phyloP scores from a whole-genome alignment of 2,888 invertebrate genomes.

The Andrena hattorfiana region DNA sequence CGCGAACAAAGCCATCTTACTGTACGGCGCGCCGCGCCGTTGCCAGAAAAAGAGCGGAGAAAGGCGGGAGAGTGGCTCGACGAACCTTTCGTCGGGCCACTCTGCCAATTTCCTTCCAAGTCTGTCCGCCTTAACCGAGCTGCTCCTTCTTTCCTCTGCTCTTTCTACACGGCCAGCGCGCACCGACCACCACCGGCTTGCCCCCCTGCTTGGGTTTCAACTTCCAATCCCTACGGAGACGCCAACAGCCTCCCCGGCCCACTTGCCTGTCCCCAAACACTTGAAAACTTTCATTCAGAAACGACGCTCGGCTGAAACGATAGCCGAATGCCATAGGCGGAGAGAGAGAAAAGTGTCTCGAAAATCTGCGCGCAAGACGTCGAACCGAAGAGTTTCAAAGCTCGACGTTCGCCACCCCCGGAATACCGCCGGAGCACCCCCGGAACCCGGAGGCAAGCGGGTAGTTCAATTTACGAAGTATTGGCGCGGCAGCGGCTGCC shows the following conservation, averaged over 20 bases:
- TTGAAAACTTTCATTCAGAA: slow-evolving; percentile 64
- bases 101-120: slow-evolving; percentile 59
- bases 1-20: slow-evolving; percentile 22
- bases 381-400: slow-evolving; percentile 33
- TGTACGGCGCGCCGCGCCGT: background rate
- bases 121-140: slow-evolving; percentile 8
- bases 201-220: slow-evolving; percentile 52
- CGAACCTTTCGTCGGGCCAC: slow-evolving; percentile 32
- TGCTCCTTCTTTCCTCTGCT: background rate
- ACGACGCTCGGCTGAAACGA: slow-evolving; percentile 33
- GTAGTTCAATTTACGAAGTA: slow-evolving; percentile 57
- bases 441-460: slow-evolving; percentile 15
- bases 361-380: slow-evolving; percentile 56
- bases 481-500: slow-evolving; percentile 28
- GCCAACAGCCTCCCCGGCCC: slow-evolving; percentile 44
- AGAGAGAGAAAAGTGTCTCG: slow-evolving; percentile 20
- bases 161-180: slow-evolving; percentile 16
- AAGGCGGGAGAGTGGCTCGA: slow-evolving; percentile 5
- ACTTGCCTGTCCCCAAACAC: slow-evolving; percentile 64
- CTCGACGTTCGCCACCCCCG: slow-evolving; percentile 9
- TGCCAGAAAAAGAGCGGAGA: slow-evolving; percentile 9
- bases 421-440: no score
- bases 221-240: slow-evolving; percentile 65
- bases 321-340: background rate
- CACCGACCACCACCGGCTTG: slow-evolving; percentile 10